Base-by-base conservation (phyloP, 1,140 invertebrate species). In the Scaptomyza hsui region DNA sequence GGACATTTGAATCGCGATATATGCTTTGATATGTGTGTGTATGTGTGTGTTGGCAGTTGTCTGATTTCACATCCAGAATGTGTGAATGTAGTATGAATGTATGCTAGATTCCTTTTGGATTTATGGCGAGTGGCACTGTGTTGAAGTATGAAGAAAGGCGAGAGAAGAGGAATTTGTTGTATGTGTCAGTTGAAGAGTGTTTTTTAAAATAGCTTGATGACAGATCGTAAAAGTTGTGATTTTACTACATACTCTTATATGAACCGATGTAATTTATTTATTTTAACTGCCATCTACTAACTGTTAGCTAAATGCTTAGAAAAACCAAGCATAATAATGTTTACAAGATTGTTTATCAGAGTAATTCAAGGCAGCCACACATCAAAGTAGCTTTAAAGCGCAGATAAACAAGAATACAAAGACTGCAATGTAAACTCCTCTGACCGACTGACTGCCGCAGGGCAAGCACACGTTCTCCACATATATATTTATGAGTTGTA, bases 401-500 rank as follows among this genome's bases (percentile, higher is more conserved):
- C 19, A 29, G 3, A 29, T 48, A 29, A 48, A 21, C 26, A 48
- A 48, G 3, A 48, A 26, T 7, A 52, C 6, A 37, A 16, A 19
- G 37, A 9, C 26, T 29, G 26, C 26, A 29, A 7, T 6, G 6
- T 29, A 7, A 7, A 29, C 26, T 29, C 26, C 26, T 9, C 6
- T 29, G 7, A 29, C 26, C 9, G 26, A 29, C 26, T 9, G 26
- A 29, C 26, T 9, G 26, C 26, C 26, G 44, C 21, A 47, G 61
- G 79, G 61, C 63, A n/a, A 62, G 78, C 79, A 82, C 65, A 79
- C 79, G 79, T 82, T 83, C 74, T 68, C 65, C 71, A 72, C 75
- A 75, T 83, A 82, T 82, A 75, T 83, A 82, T 82, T 82, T 82
- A 82, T 82, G 74, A 82, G 74, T 56, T 4, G 19, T 29, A 9